Conservation (phyloP, 2,113 vertebrate genomes). For the Alethe castanea region DNA sequence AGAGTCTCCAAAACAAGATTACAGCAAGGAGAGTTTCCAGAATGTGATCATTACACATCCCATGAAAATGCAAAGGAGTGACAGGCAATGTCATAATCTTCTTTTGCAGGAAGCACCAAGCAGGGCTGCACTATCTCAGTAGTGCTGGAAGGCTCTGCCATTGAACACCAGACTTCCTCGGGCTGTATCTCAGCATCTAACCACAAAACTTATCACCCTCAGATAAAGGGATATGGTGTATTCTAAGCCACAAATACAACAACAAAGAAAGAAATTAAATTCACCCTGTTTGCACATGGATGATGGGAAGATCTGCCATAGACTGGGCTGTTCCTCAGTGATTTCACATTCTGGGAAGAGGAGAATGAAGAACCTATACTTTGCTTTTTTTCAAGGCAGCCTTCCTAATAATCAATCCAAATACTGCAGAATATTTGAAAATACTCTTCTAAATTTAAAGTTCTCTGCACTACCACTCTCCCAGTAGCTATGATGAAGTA, state of each 20-base stretch:
- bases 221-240: background rate
- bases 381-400: background rate
- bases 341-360: background rate
- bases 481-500: background rate
- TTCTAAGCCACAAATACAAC: background rate
- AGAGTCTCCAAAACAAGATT: background rate
- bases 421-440: background rate
- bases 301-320: background rate
- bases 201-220: background rate
- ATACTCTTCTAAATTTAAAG: background rate
- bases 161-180: background rate
- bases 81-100: background rate
- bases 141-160: background rate
- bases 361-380: background rate
- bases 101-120: background rate
- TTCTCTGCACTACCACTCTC: background rate
- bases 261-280: background rate
- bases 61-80: background rate
- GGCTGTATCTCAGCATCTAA: background rate
- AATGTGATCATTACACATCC: background rate
- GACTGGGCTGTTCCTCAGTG: background rate
- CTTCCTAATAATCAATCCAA: background rate
- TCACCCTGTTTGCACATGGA: background rate
- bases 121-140: background rate
- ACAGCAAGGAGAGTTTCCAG: background rate